A percentile compares a stretch with the other conserved stretches of the same genome.
These are phyloP conservation scores for Edolisoma coerulescens DNA, from an alignment of 2,113 vertebrate species.

Conservation along the genomic window DNA sequence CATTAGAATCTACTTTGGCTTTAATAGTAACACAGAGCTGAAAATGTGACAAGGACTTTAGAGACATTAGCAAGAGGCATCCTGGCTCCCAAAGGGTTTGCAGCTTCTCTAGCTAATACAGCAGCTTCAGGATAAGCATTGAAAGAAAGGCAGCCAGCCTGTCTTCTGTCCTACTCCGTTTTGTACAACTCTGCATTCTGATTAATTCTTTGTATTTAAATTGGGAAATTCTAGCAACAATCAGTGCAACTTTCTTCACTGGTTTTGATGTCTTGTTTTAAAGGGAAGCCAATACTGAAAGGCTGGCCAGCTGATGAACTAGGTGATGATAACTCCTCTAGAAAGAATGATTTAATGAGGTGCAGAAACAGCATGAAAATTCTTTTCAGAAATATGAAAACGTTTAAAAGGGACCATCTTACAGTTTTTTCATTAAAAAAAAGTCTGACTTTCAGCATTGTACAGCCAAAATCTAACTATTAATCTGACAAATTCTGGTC, in stretches of 20 bases:
- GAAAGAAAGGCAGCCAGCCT: background rate
- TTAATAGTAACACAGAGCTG: background rate
- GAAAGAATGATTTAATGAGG: background rate
- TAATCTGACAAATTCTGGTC: background rate
- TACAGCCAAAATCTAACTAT: background rate
- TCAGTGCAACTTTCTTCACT: background rate
- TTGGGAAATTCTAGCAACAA: background rate
- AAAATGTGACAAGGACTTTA: constrained; percentile 3
- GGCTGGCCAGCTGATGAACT: background rate
- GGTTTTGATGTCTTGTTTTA: background rate
- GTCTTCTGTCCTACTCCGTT: background rate
- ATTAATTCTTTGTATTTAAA: background rate
- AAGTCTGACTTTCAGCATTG: background rate
- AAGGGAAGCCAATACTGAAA: background rate
- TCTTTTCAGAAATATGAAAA: background rate
- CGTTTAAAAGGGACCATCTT: background rate
- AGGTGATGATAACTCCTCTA: background rate
- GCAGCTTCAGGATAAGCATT: background rate
- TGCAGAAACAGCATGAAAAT: background rate
- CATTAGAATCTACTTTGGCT: background rate
- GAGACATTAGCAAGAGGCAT: background rate
- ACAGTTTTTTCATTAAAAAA: background rate
- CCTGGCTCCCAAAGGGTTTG: background rate
- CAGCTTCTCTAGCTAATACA: background rate
- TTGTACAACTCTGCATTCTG: background rate